These are phyloP conservation scores for Leptinotarsa haldemani DNA, from an alignment of 2,888 invertebrate species.

Conservation along the genomic window DNA sequence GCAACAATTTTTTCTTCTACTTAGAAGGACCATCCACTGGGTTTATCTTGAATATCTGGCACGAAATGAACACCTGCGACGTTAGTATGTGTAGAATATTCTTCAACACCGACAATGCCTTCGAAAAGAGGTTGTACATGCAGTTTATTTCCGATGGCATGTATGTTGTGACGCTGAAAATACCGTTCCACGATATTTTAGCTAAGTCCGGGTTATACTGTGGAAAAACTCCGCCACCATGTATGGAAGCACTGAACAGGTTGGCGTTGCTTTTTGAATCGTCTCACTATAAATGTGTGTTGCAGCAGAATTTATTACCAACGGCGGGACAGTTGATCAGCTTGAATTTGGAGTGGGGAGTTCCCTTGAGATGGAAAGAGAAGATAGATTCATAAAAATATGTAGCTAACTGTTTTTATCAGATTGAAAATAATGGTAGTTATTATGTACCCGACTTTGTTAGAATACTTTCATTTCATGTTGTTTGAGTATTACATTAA, in stretches of 20 bases:
- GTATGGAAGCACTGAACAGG: constrained; percentile 58
- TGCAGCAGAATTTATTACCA: constrained; percentile 57
- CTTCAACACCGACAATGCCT: constrained; percentile 58
- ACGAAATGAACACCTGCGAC: constrained; percentile 42
- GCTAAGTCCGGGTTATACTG: constrained; percentile 52
- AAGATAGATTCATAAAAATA: background rate
- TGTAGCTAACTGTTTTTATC: too few species aligned
- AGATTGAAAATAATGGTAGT: too few species aligned
- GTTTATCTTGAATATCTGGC: constrained; percentile 51
- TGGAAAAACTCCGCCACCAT: constrained; percentile 56
- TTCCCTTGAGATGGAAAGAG: constrained; percentile 50
- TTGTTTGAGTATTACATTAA: too few species aligned
- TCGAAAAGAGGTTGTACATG: constrained; percentile 56
- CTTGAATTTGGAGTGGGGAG: constrained; percentile 62
- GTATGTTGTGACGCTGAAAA: constrained; percentile 52
- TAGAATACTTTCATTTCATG: too few species aligned
- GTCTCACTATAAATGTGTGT: constrained; percentile 51
- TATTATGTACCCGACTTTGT: too few species aligned
- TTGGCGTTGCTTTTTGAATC: constrained; percentile 55
- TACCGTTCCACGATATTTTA: constrained; percentile 55
- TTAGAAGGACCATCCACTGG: constrained; percentile 53
- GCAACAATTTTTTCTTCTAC: constrained; percentile 48
- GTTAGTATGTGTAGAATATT: constrained; percentile 49
- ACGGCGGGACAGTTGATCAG: constrained; percentile 57
- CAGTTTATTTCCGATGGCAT: constrained; percentile 54